Evolutionary conservation across 2,797 vertebrate genomes (phyloP), one percentile per base, ranked within the genome.

Genomic region (Clamator glandarius): DNA sequence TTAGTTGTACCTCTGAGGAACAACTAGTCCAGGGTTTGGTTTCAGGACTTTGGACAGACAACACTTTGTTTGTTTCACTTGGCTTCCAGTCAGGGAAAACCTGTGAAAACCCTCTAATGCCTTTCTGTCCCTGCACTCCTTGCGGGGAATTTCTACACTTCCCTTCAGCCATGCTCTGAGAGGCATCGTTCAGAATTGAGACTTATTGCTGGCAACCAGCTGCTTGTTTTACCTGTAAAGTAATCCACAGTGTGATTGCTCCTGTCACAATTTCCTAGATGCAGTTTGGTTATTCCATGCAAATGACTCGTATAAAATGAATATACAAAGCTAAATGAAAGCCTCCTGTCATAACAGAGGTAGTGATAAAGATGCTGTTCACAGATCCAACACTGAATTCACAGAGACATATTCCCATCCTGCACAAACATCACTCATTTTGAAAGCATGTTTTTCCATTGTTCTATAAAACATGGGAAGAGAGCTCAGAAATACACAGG

Each of bases 321-420:
- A 84, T 66, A 23, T 15, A 81, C 46, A 85, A 87, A 95, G 68
- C 15, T 58, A 92, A 93, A 92, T 58, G 63, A 87, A 95, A 91
- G 33, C n/a, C n/a, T 61, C 58, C 36, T 91, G 86, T 96, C 93
- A 95, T 92, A 96, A 91, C 33, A 87, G 59, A 72, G 57, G 50
- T 24, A 17, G 72, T 80, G 78, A 87, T 85, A 54, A 93, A 92
- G 72, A 86, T 50, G 42, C 24, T 83, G 51, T 67, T 86, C 11
- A 10, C 51, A 78, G 68, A 89, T 69, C 31, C 7, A 28, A 72
- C 66, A 50, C 8, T 5, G 7, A 59, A 73, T 78, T 67, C 25
- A 36, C 5, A 10, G 1, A 93, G 59, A 44, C 28, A 9, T 83
- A 84, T 70, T 89, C 84, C 68, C 62, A 89, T 58, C 24, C 44